phyloP scores from a whole-genome alignment of 1,140 invertebrate genomes.

The Latrodectus geometricus region DNA sequence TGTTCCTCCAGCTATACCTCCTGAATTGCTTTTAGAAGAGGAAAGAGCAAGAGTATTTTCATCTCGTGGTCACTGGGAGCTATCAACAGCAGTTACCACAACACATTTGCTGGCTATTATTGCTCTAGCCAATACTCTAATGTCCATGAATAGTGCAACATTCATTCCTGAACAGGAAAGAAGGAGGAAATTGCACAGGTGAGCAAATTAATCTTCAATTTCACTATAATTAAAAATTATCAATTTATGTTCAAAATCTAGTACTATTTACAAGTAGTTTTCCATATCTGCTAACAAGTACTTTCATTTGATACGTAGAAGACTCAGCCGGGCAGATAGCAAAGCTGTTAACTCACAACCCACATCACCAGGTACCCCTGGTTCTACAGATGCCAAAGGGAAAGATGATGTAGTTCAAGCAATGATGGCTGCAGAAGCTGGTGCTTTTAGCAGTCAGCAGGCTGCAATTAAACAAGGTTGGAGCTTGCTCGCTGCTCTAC shows the following conservation, averaged over 20 bases:
- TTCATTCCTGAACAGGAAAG: slow-evolving; percentile 74
- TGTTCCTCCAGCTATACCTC: slow-evolving; percentile 77
- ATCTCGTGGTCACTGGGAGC: slow-evolving; percentile 91
- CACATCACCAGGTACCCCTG: slow-evolving; percentile 45
- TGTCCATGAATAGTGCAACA: slow-evolving; percentile 97
- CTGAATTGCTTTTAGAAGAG: slow-evolving; percentile 80
- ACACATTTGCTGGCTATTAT: slow-evolving; percentile 96
- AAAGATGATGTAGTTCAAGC: slow-evolving; percentile 46
- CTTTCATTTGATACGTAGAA: slow-evolving; percentile 37
- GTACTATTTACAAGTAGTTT: not conserved
- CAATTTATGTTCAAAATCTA: not conserved
- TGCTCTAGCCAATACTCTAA: slow-evolving; percentile 94
- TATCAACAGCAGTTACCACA: slow-evolving; percentile 93
- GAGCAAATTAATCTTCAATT: not conserved
- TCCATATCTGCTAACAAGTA: not conserved
- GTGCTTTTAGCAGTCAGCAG: slow-evolving; percentile 85
- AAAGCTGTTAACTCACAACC: slow-evolving; percentile 48
- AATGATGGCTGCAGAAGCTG: slow-evolving; percentile 81
- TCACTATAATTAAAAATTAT: too few species aligned
- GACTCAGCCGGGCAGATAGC: slow-evolving; percentile 64
- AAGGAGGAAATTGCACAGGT: slow-evolving; percentile 63
- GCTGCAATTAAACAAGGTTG: slow-evolving; percentile 96
- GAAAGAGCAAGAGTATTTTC: slow-evolving; percentile 85
- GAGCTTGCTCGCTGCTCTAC: slow-evolving; percentile 93
- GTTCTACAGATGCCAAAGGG: slow-evolving; percentile 20